Evolutionary conservation across 2,888 invertebrate genomes (phyloP).

Genomic region (Petrolisthes cinctipes): DNA sequence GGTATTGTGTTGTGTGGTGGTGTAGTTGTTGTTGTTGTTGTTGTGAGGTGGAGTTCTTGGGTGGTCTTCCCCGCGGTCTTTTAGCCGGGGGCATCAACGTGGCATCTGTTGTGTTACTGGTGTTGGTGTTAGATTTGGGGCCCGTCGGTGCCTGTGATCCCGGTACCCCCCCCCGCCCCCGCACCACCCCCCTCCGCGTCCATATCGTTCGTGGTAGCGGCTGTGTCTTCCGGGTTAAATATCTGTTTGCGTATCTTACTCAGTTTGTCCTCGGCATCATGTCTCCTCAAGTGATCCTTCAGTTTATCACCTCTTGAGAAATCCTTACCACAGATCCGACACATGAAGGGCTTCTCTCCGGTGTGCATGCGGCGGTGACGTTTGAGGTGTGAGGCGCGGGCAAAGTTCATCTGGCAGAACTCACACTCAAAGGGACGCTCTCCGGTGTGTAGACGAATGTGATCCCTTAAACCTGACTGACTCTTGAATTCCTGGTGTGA

Average conservation of each 20-base stretch:
- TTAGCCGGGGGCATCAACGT: conserved; percentile 43
- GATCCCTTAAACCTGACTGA: conserved; percentile 63
- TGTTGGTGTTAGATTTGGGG: neutral
- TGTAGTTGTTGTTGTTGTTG: conserved; percentile 40
- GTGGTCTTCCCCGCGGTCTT: conserved; percentile 34
- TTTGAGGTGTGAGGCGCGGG: conserved; percentile 64
- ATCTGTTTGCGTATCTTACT: conserved; percentile 64
- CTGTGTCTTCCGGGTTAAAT: conserved; percentile 54
- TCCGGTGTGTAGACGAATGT: conserved; percentile 64
- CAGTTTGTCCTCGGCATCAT: conserved; percentile 64
- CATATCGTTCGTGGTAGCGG: conserved; percentile 14
- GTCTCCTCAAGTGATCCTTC: conserved; percentile 62
- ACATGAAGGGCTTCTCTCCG: conserved; percentile 65
- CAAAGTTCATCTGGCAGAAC: conserved; percentile 65
- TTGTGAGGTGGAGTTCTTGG: conserved; percentile 33
- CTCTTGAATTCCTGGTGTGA: conserved; percentile 63
- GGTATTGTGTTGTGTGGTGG: no score
- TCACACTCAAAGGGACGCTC: conserved; percentile 65
- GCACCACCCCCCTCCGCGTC: conserved; percentile 14
- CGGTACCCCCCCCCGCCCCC: neutral
- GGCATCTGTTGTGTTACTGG: conserved; percentile 30
- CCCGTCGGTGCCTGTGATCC: neutral
- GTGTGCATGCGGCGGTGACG: conserved; percentile 65
- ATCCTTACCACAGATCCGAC: conserved; percentile 63
- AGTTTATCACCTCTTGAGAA: conserved; percentile 65